Evolutionary conservation across 2,113 vertebrate species (phyloP).

Genomic region (Pteronura brasiliensis): DNA sequence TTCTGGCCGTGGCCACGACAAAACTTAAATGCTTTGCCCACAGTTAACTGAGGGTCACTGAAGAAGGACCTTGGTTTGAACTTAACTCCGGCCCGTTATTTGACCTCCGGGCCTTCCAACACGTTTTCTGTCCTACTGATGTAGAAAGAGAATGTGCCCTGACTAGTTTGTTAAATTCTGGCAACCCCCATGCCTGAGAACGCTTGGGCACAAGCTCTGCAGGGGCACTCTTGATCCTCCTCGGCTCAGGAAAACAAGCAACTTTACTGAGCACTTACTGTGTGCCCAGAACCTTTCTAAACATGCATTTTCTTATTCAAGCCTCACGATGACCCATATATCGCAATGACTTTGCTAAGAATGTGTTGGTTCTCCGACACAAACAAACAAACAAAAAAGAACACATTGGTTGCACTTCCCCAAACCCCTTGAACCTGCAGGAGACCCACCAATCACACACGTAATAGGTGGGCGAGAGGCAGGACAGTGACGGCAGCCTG

Average conservation of each 20-base stretch:
- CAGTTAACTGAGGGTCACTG: neutral
- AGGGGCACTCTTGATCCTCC: fast-evolving
- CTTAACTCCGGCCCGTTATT: neutral
- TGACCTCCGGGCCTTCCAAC: neutral
- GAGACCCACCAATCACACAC: neutral
- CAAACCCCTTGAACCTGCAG: neutral
- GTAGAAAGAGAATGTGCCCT: neutral
- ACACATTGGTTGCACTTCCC: neutral
- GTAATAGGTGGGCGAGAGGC: fast-evolving
- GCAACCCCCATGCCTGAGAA: neutral
- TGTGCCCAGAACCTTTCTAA: neutral
- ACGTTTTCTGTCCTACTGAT: neutral
- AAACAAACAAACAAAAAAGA: neutral
- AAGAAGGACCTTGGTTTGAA: neutral
- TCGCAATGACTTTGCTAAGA: neutral
- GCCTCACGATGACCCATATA: neutral
- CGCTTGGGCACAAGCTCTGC: neutral
- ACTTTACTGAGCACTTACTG: neutral
- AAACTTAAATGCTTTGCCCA: neutral
- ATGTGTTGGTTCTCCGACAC: neutral
- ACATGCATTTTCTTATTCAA: neutral
- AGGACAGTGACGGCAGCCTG: neutral
- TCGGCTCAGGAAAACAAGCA: neutral
- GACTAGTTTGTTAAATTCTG: neutral
- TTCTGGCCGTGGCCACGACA: neutral